These are phyloP conservation scores for Brachionus sp. DNA, from an alignment of 1,140 invertebrate species.

Conservation along the genomic window DNA sequence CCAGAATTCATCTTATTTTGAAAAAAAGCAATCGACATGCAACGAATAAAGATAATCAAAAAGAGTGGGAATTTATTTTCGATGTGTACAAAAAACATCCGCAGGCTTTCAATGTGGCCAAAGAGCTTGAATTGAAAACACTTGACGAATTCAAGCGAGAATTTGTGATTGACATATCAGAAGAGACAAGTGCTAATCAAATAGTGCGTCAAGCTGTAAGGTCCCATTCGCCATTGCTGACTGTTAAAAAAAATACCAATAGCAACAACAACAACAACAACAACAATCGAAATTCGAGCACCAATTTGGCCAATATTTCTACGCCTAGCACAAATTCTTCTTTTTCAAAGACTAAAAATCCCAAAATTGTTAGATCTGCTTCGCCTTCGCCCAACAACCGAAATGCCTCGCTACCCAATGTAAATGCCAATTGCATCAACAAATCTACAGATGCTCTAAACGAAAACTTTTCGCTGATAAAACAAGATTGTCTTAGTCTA, in stretches of 20 bases:
- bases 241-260: background rate
- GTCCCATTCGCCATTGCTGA: conserved; percentile 20
- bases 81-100: conserved; percentile 41
- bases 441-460: background rate
- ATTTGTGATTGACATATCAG: background rate
- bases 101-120: background rate
- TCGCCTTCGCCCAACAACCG: conserved; percentile 16
- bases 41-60: background rate
- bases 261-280: background rate
- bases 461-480: background rate
- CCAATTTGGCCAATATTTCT: background rate
- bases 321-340: background rate
- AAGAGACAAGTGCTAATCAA: conserved; percentile 5
- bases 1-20: conserved; percentile 39
- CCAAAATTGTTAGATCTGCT: background rate
- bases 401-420: background rate
- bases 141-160: background rate
- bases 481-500: conserved; percentile 14
- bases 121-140: background rate
- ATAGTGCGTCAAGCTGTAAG: conserved; percentile 13
- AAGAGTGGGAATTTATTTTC: conserved; percentile 31
- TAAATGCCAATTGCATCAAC: background rate
- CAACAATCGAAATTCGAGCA: background rate
- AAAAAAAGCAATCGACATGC: background rate
- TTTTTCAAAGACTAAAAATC: background rate